phyloP scores from a whole-genome alignment of 2,888 invertebrate genomes.

The Lysandra coridon region DNA sequence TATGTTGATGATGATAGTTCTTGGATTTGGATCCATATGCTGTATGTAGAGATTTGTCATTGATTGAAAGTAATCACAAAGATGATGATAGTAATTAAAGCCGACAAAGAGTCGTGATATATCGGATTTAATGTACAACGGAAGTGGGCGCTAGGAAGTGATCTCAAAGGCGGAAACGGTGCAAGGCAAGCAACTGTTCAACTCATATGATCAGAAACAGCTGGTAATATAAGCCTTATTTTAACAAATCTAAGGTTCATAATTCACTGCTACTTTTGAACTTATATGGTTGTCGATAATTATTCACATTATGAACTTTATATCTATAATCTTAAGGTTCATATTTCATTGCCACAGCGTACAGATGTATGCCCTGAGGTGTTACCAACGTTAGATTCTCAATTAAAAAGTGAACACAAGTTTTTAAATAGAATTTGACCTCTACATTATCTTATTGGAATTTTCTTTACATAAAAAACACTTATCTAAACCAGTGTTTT shows the following conservation, averaged over 20 bases:
- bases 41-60: background rate
- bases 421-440: background rate
- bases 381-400: background rate
- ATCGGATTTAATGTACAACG: conserved; percentile 16
- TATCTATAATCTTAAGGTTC: background rate
- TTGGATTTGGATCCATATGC: background rate
- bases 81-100: background rate
- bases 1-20: no score
- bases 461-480: no score
- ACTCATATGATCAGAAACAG: conserved; percentile 13
- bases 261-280: conserved; percentile 34
- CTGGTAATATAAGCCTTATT: background rate
- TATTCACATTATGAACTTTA: background rate
- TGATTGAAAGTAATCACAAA: background rate
- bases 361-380: background rate
- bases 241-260: background rate
- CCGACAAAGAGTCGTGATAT: conserved; percentile 6
- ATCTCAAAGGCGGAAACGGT: background rate
- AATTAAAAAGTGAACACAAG: background rate
- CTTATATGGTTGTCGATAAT: background rate
- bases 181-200: conserved; percentile 41
- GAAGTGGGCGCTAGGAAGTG: conserved; percentile 42
- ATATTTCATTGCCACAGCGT: background rate
- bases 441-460: no score
- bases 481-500: no score